Percentiles rank a stretch among this genome's conserved stretches.
phyloP scores from a whole-genome alignment of 2,888 invertebrate genomes.

The Ctena decussata region DNA sequence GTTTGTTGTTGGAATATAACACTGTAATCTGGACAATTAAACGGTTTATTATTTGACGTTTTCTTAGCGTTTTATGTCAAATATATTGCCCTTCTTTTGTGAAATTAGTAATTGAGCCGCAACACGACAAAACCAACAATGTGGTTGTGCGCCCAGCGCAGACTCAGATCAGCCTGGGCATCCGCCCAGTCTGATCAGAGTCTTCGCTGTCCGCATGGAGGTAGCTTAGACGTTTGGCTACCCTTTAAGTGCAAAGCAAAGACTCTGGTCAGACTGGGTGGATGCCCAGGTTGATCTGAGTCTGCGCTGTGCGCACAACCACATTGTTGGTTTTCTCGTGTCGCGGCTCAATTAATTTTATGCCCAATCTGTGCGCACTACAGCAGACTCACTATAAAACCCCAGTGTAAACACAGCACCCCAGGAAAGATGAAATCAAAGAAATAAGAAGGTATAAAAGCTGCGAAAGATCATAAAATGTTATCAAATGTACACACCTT shows the following conservation, averaged over 20 bases:
- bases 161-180: too few species aligned
- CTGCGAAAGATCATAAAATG: conserved; percentile 38
- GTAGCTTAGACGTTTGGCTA: too few species aligned
- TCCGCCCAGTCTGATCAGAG: too few species aligned
- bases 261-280: too few species aligned
- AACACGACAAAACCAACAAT: too few species aligned
- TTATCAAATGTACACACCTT: conserved; percentile 55
- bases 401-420: background rate
- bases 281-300: too few species aligned
- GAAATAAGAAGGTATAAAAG: background rate
- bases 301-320: too few species aligned
- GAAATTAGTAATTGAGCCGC: background rate
- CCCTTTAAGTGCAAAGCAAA: too few species aligned
- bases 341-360: conserved; percentile 2
- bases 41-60: background rate
- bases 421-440: background rate
- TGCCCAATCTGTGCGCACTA: background rate
- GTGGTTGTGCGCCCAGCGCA: too few species aligned
- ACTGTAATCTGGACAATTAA: background rate
- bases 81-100: background rate
- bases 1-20: background rate
- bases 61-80: background rate
- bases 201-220: too few species aligned
- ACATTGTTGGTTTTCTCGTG: too few species aligned
- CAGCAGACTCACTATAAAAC: background rate